Base-by-base conservation (phyloP, 2,888 invertebrate genomes). In the Spatulosminthurus flaviceps region DNA sequence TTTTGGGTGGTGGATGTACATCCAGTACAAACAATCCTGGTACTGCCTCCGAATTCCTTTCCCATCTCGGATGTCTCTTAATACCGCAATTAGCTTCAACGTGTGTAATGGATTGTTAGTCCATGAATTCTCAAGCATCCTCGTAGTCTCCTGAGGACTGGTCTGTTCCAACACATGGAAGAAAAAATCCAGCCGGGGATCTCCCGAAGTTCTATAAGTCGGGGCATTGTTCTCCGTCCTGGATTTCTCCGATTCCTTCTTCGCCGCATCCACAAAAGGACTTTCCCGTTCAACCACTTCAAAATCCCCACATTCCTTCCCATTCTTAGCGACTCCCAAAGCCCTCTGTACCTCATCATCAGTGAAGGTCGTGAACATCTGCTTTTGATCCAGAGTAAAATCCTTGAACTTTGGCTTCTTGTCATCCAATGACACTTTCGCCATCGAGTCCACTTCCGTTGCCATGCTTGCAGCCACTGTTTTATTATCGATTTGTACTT, bases 31-130 rank as follows among this genome's bases (percentile, higher is more conserved):
- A 70, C 82, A 83, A 19, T 80, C 72, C 16, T 82, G 81, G 51
- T 82, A 83, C 70, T 83, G 82, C 9, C n/a, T 13, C 5, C 81
- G 79, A 24, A 81, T 82, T 9, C 81, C 82, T 73, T 83, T 83
- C 22, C 83, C 83, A 22, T 77, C 66, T 19, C 79, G 74, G 51
- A 82, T 72, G 42, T 82, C 82, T 28, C 83, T 71, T 0, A 82
- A 61, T 11, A 71, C 41, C 0, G 80, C 82, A 22, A 83, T 67
- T 7, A 83, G 43, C 69, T 82, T 83, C 13, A 83, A 61, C 0
- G 83, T 82, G 41, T 82, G 29, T 19, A 80, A n/a, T 9, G 81
- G 34, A 61, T 80, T 51, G 24, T 75, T 16, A 2, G 41, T 22
- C 83, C 83, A 83, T 29, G 81, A 75, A n/a, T 74, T 67, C 61